Evolutionary conservation across 2,888 invertebrate genomes (phyloP).

Genomic region (Lottia gigantea): DNA sequence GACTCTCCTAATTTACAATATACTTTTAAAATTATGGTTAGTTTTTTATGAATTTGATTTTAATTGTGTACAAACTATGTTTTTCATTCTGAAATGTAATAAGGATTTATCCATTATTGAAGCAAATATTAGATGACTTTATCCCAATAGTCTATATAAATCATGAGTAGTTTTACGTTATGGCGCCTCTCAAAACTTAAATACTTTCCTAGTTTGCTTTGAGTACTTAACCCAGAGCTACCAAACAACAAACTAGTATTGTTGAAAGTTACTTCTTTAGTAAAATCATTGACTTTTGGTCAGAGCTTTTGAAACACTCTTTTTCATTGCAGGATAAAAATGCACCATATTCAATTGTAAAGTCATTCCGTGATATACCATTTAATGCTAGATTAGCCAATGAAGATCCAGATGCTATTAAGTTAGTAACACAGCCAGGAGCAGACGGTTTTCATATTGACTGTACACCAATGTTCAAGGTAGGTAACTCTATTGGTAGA

Average conservation of each 20-base stretch:
- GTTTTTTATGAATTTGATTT: slow-evolving; percentile 24
- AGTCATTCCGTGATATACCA: slow-evolving; percentile 54
- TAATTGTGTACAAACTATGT: no score
- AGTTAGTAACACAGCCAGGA: slow-evolving; percentile 52
- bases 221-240: no score
- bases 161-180: no score
- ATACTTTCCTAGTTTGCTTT: no score
- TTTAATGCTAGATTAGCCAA: slow-evolving; percentile 62
- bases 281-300: no score
- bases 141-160: no score
- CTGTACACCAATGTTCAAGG: slow-evolving; percentile 65
- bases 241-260: neutral
- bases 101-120: no score
- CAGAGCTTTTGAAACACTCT: neutral
- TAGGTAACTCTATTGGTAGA: slow-evolving; percentile 27
- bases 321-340: slow-evolving; percentile 57
- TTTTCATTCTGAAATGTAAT: no score
- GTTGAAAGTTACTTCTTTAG: neutral
- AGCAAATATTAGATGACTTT: no score
- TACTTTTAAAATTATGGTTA: slow-evolving; percentile 65
- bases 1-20: slow-evolving; percentile 59
- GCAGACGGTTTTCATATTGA: slow-evolving; percentile 66
- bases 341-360: slow-evolving; percentile 57
- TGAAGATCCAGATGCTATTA: slow-evolving; percentile 53
- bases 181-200: no score